Percentiles rank a stretch among this genome's conserved stretches.
These are phyloP conservation scores for Gari tellinella DNA, from an alignment of 2,888 invertebrate genomes.

Conservation along the genomic window DNA sequence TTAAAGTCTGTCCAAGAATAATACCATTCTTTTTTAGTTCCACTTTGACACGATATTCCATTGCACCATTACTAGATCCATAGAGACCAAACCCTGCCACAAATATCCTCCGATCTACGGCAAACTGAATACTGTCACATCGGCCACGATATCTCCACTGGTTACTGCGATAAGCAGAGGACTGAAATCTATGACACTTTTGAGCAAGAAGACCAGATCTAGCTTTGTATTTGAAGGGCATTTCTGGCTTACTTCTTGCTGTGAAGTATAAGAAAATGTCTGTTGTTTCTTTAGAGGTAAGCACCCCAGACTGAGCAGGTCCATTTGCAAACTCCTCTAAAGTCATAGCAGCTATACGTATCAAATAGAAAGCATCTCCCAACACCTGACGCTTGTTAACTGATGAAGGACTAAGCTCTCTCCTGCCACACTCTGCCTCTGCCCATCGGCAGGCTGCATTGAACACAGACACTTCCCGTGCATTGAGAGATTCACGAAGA, in stretches of 20 bases:
- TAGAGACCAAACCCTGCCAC: conserved; percentile 98
- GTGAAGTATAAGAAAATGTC: conserved; percentile 98
- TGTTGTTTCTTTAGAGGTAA: conserved; percentile 96
- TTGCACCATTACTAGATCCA: conserved; percentile 97
- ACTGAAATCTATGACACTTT: conserved; percentile 98
- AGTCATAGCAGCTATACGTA: conserved; percentile 97
- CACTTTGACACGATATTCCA: conserved; percentile 97
- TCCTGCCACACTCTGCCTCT: conserved; percentile 93
- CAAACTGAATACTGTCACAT: conserved; percentile 98
- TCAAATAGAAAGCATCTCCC: conserved; percentile 91
- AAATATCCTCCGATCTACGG: conserved; percentile 97
- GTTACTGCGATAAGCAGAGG: conserved; percentile 97
- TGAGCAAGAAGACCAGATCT: conserved; percentile 95
- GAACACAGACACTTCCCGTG: conserved; percentile 93
- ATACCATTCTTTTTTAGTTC: conserved; percentile 95
- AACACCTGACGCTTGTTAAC: conserved; percentile 87
- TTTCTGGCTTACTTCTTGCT: conserved; percentile 92
- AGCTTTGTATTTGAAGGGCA: conserved; percentile 93
- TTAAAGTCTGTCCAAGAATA: conserved; percentile 95
- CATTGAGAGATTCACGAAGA: conserved; percentile 96
- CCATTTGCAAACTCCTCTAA: conserved; percentile 97
- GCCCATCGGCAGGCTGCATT: conserved; percentile 98
- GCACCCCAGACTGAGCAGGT: conserved; percentile 95
- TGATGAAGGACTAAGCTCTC: conserved; percentile 92
- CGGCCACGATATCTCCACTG: conserved; percentile 98